Base-by-base conservation (phyloP, 2,888 invertebrate genomes). In the Smittia sp. region DNA sequence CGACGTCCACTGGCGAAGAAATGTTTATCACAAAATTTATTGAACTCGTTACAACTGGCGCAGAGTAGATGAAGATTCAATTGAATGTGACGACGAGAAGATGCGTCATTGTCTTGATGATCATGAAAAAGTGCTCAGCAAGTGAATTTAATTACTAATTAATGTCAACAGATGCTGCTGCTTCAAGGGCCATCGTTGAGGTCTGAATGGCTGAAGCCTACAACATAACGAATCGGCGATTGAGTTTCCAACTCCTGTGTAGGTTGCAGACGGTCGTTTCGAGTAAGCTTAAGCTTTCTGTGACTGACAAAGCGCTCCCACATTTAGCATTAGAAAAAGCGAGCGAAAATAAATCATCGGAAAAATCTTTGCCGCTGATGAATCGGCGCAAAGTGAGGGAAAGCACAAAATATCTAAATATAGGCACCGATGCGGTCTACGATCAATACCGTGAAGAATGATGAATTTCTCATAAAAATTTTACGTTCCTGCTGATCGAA, bases 371-470 rank as follows among this genome's bases (percentile, higher is more conserved):
- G 13, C 18, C 58, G 9, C 13, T 63, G 63, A 27, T 63, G 58
- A 58, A 58, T 58, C n/a, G 22, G 58, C 22, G 58, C 11, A 18
- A 58, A 58, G 22, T 13, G 65, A 67, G 22, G 20, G n/a, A 68
- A 68, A 41, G 41, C 11, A 41, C 18, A 69, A 72, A 72, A 22
- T 22, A 20, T 72, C 72, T 72, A 72, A 72, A 72, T 72, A 62
- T 72, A 72, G 72, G 27, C 18, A 20, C 24, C 22, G 22, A 32
- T 58, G 62, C 24, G 58, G 22, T 62, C 62, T 72, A 72, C 62
- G 72, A 72, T 72, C 72, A 72, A 72, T 72, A 72, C 58, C 62
- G 32, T 72, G 32, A 72, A 72, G 25, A 72, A 58, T 25, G 54
- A 54, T 58, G 22, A 66, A 9, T 39, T 69, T 58, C 11, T 62